Evolutionary conservation across 2,888 invertebrate genomes (phyloP), one percentile per base, ranked within the genome.

Genomic region (Siphlonurus alternatus): DNA sequence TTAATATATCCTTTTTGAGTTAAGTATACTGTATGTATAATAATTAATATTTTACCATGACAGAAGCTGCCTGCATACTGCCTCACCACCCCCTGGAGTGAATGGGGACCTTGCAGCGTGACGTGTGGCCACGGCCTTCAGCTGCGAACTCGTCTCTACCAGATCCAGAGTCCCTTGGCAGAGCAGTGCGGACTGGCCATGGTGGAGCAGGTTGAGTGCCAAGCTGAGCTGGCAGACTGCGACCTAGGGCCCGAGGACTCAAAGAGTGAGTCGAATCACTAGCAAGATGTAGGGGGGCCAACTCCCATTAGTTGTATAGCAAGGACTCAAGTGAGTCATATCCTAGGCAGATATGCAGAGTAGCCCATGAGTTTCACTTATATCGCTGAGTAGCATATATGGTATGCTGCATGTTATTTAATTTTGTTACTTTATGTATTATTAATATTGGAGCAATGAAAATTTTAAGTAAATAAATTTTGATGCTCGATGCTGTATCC

Each of bases 31-130:
- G n/a, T n/a, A n/a, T n/a, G n/a, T n/a, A n/a, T n/a, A n/a, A n/a
- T n/a, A n/a, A n/a, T n/a, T n/a, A n/a, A n/a, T n/a, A n/a, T n/a
- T n/a, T n/a, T n/a, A n/a, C n/a, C n/a, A n/a, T n/a, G n/a, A 20
- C 56, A 56, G 56, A 56, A n/a, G 5, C 22, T 56, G 7, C 56
- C 56, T 63, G 71, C 68, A 22, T 80, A 81, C 66, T 93, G 92
- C 71, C 79, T 79, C 3, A 82, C 86, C 65, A 81, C 84, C 0
- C 75, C 80, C 2, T 93, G 93, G 93, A 86, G 88, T 61, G 79
- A 81, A 10, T 93, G 92, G 89, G 85, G 88, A 1, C 85, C 89
- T 1, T 93, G 93, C 73, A 83, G 87, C 18, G 83, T 84, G 24
- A 81, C 83, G 0, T 93, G 93, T 73, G 92, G 90, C 1, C 85